Percentiles rank a stretch among this genome's conserved stretches.
phyloP scores from a whole-genome alignment of 2,113 vertebrate species.

The Oxyruncus cristatus region DNA sequence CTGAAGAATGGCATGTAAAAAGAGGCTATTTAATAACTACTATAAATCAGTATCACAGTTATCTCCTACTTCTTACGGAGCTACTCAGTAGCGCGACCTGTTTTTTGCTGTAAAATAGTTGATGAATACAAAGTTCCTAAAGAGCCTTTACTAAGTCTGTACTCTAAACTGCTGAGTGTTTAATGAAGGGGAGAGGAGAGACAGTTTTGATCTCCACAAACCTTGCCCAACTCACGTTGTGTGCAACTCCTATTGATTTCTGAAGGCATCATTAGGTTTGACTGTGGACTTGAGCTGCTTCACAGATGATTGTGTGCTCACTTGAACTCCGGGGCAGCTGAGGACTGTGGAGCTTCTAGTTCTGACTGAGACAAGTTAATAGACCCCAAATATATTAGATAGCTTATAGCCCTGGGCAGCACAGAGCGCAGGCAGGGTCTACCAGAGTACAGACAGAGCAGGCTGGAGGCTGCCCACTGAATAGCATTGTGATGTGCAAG shows the following conservation, averaged over 20 bases:
- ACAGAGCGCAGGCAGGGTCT: not conserved
- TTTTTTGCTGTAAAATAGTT: not conserved
- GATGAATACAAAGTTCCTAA: not conserved
- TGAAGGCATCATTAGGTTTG: not conserved
- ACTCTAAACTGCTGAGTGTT: not conserved
- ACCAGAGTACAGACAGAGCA: not conserved
- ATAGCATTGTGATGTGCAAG: not conserved
- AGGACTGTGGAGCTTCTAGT: not conserved
- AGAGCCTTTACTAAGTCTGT: not conserved
- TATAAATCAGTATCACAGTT: not conserved
- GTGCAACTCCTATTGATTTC: not conserved
- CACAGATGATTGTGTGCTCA: not conserved
- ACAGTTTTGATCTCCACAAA: not conserved
- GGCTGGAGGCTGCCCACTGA: not conserved
- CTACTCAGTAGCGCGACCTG: not conserved
- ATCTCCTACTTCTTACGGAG: not conserved
- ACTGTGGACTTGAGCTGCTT: not conserved
- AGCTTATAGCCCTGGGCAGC: not conserved
- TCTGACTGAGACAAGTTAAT: not conserved
- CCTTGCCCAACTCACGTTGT: not conserved
- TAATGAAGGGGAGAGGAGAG: not conserved
- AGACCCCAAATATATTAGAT: not conserved
- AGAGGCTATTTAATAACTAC: not conserved
- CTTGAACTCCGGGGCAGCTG: not conserved
- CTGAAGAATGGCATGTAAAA: not conserved